Evolutionary conservation across 2,113 vertebrate genomes (phyloP).

Genomic region (Plecturocebus donacophilus): DNA sequence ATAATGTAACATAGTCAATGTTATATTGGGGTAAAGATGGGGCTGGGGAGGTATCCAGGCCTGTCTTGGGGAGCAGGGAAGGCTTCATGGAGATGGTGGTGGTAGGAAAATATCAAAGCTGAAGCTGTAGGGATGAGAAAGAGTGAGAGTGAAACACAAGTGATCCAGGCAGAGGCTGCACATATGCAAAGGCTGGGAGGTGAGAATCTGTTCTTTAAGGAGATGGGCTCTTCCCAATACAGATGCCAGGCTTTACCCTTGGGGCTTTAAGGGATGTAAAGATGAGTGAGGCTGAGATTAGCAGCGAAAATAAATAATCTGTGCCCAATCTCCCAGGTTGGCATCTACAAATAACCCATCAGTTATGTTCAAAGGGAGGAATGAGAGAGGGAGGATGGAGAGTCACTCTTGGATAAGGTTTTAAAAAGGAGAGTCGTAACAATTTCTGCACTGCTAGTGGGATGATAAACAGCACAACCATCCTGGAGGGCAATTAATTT

Average conservation of each 20-base stretch:
- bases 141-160: too few relatives aligned
- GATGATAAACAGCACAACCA: not conserved
- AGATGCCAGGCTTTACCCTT: too few relatives aligned
- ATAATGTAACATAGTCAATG: not conserved
- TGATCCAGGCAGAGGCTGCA: not conserved
- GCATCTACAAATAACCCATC: not conserved
- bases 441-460: not conserved
- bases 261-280: not conserved
- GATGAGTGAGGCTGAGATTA: not conserved
- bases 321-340: not conserved
- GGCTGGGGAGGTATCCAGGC: not conserved
- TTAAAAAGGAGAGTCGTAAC: not conserved
- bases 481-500: not conserved
- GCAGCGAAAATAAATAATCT: not conserved
- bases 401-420: not conserved
- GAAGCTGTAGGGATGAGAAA: not conserved
- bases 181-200: not conserved
- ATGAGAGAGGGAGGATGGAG: not conserved
- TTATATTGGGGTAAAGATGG: accelerated
- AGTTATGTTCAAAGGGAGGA: not conserved
- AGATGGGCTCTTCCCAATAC: not conserved
- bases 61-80: not conserved
- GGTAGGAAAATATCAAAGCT: not conserved
- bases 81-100: not conserved
- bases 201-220: not conserved